Conservation (phyloP, 2,888 invertebrate species). For the Sphecodes monilicornis region DNA sequence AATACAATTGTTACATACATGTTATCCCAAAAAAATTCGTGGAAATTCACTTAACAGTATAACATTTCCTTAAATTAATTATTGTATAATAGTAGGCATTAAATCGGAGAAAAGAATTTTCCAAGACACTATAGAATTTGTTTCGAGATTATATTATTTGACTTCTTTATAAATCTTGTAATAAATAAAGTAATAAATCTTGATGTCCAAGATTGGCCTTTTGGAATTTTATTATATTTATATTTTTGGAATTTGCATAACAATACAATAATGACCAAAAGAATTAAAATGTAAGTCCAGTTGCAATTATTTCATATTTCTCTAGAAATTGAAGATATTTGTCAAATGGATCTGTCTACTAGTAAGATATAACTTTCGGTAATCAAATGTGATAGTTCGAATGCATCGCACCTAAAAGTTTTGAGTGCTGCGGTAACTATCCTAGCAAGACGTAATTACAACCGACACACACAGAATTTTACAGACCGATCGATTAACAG, state of each 20-base stretch:
- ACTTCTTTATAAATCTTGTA: no score
- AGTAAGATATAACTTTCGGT: background rate
- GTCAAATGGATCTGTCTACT: background rate
- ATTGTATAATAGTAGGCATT: no score
- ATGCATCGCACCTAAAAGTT: background rate
- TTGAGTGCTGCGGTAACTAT: background rate
- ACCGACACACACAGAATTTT: background rate
- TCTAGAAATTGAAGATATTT: no score
- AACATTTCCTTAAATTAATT: background rate
- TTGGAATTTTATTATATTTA: background rate
- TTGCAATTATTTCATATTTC: no score
- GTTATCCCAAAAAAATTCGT: background rate
- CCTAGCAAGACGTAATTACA: background rate
- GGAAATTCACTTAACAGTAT: background rate
- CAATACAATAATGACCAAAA: background rate
- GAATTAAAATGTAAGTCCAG: background rate
- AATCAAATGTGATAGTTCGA: background rate
- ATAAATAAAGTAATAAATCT: no score
- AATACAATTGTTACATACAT: background rate
- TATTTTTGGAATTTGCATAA: background rate
- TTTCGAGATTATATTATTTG: no score
- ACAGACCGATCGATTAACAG: background rate
- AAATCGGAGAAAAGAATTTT: no score
- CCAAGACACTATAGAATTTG: no score
- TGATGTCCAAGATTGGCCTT: background rate